A percentile compares a stretch with the other conserved stretches of the same genome.
Conservation (phyloP, 2,797 vertebrate genomes). For the Acanthurus leucopareius region DNA sequence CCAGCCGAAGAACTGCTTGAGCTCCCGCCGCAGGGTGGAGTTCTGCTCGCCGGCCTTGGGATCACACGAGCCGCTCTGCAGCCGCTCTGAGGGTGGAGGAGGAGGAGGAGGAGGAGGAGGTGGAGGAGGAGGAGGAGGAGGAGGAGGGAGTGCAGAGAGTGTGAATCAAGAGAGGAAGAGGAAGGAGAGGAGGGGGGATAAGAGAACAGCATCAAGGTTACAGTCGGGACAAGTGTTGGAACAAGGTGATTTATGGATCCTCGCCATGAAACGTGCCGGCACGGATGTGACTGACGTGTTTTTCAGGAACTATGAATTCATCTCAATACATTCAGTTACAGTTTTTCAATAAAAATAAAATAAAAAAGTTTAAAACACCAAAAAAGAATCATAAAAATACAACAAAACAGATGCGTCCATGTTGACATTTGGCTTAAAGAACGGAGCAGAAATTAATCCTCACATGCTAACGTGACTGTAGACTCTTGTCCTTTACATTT, state of each 20-base stretch:
- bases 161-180: background rate
- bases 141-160: background rate
- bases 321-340: background rate
- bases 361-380: background rate
- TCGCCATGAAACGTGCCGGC: background rate
- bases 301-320: background rate
- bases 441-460: too few relatives aligned
- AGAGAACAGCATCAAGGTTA: slow-evolving; percentile 42
- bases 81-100: slow-evolving; percentile 79
- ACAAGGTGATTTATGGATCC: background rate
- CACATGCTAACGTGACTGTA: too few relatives aligned
- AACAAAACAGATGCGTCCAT: background rate
- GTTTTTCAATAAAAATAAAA: background rate
- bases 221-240: slow-evolving; percentile 12
- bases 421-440: too few relatives aligned
- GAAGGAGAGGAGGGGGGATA: slow-evolving; percentile 14
- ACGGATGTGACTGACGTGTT: background rate
- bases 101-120: background rate
- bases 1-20: slow-evolving; percentile 97
- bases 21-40: slow-evolving; percentile 92
- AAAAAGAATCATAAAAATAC: background rate
- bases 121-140: slow-evolving; percentile 15
- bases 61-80: slow-evolving; percentile 83
- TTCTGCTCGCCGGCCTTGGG: slow-evolving; percentile 88
- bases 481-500: too few relatives aligned